phyloP scores from a whole-genome alignment of 1,140 invertebrate genomes.

The Heliconius hewitsoni region DNA sequence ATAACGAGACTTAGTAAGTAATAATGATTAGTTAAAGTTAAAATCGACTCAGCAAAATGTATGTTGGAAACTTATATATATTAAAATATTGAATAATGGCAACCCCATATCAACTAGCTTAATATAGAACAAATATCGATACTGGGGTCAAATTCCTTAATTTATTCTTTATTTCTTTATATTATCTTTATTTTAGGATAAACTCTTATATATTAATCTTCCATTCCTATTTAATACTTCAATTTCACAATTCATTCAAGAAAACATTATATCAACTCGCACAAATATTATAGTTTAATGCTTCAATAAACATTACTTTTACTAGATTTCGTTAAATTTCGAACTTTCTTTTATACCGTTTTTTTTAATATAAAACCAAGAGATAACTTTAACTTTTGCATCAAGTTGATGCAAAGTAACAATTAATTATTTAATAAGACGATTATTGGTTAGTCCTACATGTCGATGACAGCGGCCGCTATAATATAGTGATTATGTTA shows the following conservation, averaged over 20 bases:
- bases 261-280: too few species aligned
- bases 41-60: neutral
- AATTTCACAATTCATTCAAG: neutral
- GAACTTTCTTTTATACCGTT: too few species aligned
- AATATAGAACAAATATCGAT: neutral
- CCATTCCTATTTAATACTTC: neutral
- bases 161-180: neutral
- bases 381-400: too few species aligned
- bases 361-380: too few species aligned
- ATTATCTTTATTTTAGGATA: neutral
- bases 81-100: neutral
- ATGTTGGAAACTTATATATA: neutral
- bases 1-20: slow-evolving; percentile 4
- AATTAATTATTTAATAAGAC: neutral
- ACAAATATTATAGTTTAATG: too few species aligned
- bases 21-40: neutral
- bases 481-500: neutral
- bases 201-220: neutral
- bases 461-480: too few species aligned
- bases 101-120: slow-evolving; percentile 6
- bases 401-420: too few species aligned
- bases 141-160: neutral
- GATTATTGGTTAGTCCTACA: neutral
- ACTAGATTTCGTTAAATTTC: too few species aligned
- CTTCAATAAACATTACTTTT: too few species aligned